phyloP scores from a whole-genome alignment of 2,888 invertebrate species.

The Linnaemya tessellans region DNA sequence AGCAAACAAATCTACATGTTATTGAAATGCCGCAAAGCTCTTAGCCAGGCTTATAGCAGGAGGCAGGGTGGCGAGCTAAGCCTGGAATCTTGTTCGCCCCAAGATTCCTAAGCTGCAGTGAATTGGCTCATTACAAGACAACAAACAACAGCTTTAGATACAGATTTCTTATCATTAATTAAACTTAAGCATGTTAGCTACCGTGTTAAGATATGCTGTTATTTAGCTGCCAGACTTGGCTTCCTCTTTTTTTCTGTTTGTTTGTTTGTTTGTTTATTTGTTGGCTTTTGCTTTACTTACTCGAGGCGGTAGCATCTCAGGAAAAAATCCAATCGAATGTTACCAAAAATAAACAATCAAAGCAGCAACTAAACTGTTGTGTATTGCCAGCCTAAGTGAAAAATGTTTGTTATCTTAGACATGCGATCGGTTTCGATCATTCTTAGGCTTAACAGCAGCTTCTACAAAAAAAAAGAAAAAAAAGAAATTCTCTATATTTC shows the following conservation, averaged over 20 bases:
- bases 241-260: constrained; percentile 19
- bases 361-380: constrained; percentile 66
- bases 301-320: neutral
- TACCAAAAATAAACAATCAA: constrained; percentile 35
- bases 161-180: constrained; percentile 84
- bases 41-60: too few relatives aligned
- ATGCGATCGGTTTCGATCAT: constrained; percentile 79
- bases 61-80: neutral
- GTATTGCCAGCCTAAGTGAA: constrained; percentile 73
- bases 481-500: constrained; percentile 16
- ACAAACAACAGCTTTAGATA: constrained; percentile 78
- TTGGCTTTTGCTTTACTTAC: neutral
- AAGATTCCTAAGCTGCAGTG: constrained; percentile 55
- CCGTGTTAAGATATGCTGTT: constrained; percentile 79
- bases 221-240: constrained; percentile 67
- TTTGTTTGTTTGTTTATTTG: too few relatives aligned
- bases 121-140: constrained; percentile 73
- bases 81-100: constrained; percentile 38
- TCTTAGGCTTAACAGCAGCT: constrained; percentile 65
- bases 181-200: constrained; percentile 83
- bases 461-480: constrained; percentile 16
- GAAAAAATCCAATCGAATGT: constrained; percentile 40
- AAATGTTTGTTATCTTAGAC: constrained; percentile 79
- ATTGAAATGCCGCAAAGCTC: constrained; percentile 69
- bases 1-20: constrained; percentile 71